A percentile compares a stretch with the other conserved stretches of the same genome.
phyloP scores from a whole-genome alignment of 2,888 invertebrate genomes.

The Idaea straminata region DNA sequence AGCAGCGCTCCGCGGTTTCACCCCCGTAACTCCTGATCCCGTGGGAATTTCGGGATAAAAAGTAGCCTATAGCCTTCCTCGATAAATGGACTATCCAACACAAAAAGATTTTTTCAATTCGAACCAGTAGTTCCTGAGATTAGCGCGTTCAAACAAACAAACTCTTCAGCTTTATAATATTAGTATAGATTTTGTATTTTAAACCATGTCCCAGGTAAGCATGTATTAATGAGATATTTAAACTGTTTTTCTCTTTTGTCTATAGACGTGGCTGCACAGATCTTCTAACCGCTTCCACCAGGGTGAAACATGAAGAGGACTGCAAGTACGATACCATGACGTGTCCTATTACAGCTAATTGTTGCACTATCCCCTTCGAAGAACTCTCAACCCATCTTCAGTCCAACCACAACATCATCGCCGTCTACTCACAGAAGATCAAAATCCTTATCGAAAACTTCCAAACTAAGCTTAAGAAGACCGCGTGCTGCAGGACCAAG shows the following conservation, averaged over 20 bases:
- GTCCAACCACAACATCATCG: slow-evolving; percentile 65
- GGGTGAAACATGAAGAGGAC: slow-evolving; percentile 69
- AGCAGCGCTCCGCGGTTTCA: no score
- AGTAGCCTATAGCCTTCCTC: no score
- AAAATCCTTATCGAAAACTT: slow-evolving; percentile 75
- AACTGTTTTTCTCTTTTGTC: slow-evolving; percentile 34
- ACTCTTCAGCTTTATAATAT: no score
- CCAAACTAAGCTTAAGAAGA: slow-evolving; percentile 71
- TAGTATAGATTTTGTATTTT: no score
- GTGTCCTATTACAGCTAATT: slow-evolving; percentile 70
- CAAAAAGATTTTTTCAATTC: no score
- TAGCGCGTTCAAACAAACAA: no score
- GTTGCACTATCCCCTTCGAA: slow-evolving; percentile 67
- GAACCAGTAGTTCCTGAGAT: no score
- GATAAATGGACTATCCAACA: no score
- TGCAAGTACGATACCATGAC: slow-evolving; percentile 72
- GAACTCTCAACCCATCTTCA: slow-evolving; percentile 68
- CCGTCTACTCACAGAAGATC: slow-evolving; percentile 73
- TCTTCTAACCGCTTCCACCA: slow-evolving; percentile 58
- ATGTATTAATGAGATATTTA: not conserved
- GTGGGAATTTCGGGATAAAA: no score
- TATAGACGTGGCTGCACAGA: slow-evolving; percentile 73
- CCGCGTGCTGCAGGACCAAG: slow-evolving; percentile 72
- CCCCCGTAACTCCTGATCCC: no score
- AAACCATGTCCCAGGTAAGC: not conserved